Conservation (phyloP, 2,113 vertebrate species). For the Prochilodus magdalenae region DNA sequence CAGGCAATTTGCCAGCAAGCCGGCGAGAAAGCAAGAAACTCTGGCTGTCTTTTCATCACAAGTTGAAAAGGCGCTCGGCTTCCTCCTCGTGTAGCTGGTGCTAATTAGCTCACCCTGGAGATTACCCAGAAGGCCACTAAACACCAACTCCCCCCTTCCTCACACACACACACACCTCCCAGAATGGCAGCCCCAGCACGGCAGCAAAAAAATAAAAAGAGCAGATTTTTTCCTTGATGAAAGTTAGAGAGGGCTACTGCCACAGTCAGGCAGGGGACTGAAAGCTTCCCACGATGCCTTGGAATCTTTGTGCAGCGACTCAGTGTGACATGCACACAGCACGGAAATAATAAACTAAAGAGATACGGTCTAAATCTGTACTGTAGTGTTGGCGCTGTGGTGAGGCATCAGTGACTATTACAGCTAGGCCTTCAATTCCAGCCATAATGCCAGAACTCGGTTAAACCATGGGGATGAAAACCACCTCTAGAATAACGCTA, state of each 20-base stretch:
- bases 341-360: not conserved
- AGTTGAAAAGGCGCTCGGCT: conserved; percentile 55
- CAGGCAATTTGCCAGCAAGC: conserved; percentile 56
- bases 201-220: conserved; percentile 42
- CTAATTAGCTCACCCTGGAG: conserved; percentile 60
- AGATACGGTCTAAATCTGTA: not conserved
- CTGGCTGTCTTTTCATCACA: conserved; percentile 58
- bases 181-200: conserved; percentile 6
- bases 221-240: conserved; percentile 28
- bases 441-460: no score
- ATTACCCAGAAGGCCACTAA: conserved; percentile 58
- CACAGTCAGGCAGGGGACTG: conserved; percentile 17
- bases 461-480: no score
- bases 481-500: no score
- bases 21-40: conserved; percentile 48
- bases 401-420: no score
- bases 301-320: not conserved
- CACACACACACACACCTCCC: conserved; percentile 23
- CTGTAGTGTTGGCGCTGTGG: not conserved
- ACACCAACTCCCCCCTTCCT: conserved; percentile 34
- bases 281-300: conserved; percentile 16
- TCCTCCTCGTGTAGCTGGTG: conserved; percentile 53
- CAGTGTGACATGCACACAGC: not conserved
- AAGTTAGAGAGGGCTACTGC: conserved; percentile 38
- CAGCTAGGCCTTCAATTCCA: no score